phyloP scores from a whole-genome alignment of 2,113 vertebrate species.

The Cryptotis parvus region DNA sequence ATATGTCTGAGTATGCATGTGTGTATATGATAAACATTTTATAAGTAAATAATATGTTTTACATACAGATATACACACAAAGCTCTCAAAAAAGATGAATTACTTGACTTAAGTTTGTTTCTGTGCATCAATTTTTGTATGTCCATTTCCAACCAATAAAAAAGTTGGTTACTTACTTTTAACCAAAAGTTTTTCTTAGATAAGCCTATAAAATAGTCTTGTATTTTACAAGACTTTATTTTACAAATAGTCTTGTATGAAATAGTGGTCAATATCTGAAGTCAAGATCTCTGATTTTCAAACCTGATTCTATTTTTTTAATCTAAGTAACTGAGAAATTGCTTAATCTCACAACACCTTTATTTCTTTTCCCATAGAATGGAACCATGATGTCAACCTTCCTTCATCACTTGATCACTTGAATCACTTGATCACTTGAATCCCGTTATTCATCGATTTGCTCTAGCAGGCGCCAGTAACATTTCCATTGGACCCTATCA shows the following conservation, averaged over 20 bases:
- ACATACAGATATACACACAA: background rate
- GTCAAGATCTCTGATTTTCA: background rate
- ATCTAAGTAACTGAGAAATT: background rate
- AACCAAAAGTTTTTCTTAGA: conserved; percentile 15
- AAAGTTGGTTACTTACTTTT: too few species aligned
- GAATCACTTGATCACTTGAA: too few species aligned
- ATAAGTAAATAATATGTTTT: too few species aligned
- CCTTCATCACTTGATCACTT: too few species aligned
- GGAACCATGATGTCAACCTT: background rate
- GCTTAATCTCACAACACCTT: background rate
- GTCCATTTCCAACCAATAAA: background rate
- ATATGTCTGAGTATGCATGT: background rate
- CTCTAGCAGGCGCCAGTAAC: too few species aligned
- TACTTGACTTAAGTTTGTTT: background rate
- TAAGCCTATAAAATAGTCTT: background rate
- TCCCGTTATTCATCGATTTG: too few species aligned
- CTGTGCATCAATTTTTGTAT: background rate
- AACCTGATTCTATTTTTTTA: background rate
- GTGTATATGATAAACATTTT: background rate
- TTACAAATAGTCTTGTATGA: background rate
- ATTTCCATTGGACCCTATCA: too few species aligned
- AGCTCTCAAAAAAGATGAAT: background rate
- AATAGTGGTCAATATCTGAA: background rate
- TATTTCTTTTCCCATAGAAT: background rate
- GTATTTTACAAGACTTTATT: too few species aligned